Evolutionary conservation across 2,888 invertebrate genomes (phyloP).

Genomic region (Tridacna crocea): DNA sequence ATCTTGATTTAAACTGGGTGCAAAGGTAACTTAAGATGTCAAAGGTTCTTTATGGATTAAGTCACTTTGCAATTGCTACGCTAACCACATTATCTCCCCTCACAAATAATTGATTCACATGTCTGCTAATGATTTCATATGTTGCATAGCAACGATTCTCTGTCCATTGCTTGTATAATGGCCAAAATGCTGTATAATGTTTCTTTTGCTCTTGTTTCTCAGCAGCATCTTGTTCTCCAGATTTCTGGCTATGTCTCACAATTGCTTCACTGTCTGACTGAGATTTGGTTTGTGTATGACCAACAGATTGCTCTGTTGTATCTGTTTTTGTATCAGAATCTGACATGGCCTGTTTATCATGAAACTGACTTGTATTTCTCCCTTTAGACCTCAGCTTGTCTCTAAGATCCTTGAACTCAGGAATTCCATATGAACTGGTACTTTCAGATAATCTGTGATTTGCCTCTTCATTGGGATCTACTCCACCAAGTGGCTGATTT

Average conservation of each 20-base stretch:
- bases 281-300: neutral
- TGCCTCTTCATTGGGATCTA: neutral
- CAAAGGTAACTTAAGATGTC: too few relatives aligned
- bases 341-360: neutral
- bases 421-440: neutral
- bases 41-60: neutral
- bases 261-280: slow-evolving; percentile 18
- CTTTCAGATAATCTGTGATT: neutral
- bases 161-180: slow-evolving; percentile 53
- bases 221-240: neutral
- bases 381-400: slow-evolving; percentile 3
- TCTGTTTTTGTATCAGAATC: slow-evolving; percentile 15
- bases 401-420: neutral
- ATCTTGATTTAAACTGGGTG: too few relatives aligned
- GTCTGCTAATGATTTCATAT: slow-evolving; percentile 74
- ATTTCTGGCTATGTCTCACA: neutral
- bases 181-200: slow-evolving; percentile 43
- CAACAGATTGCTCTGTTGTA: neutral
- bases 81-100: slow-evolving; percentile 84
- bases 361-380: neutral
- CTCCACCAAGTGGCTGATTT: too few relatives aligned
- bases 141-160: slow-evolving; percentile 51
- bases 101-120: slow-evolving; percentile 83
- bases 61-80: slow-evolving; percentile 64
- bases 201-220: slow-evolving; percentile 11